These are phyloP conservation scores for Vultur gryphus DNA, from an alignment of 2,797 vertebrate genomes.

Conservation along the genomic window DNA sequence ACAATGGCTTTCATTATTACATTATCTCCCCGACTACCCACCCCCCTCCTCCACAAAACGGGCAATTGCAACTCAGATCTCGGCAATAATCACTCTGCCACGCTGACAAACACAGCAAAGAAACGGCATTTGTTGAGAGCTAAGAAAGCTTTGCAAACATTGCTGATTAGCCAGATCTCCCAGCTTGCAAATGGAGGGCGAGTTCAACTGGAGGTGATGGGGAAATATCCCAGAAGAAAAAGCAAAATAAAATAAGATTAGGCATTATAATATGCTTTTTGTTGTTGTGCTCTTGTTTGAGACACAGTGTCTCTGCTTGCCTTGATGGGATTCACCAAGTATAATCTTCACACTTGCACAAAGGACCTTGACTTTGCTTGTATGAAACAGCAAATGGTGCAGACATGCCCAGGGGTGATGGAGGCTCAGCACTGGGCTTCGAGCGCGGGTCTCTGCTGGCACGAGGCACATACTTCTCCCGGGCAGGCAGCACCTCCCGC, in stretches of 20 bases:
- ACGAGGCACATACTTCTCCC: accelerated
- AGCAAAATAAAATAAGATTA: not conserved
- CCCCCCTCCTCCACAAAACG: not conserved
- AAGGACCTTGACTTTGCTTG: not conserved
- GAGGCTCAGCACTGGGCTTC: not conserved
- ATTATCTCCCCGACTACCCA: not conserved
- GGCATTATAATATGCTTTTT: not conserved
- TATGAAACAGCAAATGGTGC: not conserved
- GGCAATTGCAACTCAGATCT: slow-evolving; percentile 31
- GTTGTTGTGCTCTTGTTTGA: not conserved
- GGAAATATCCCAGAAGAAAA: not conserved
- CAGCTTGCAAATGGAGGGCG: not conserved
- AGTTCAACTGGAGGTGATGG: slow-evolving; percentile 20
- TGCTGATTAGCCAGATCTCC: slow-evolving; percentile 14
- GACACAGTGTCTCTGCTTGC: not conserved
- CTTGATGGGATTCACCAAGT: not conserved
- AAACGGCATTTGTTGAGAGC: not conserved
- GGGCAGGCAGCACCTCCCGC: not conserved
- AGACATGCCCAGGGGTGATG: accelerated
- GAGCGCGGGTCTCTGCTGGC: accelerated
- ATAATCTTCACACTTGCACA: accelerated
- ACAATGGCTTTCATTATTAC: slow-evolving; percentile 61
- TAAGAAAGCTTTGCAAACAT: slow-evolving; percentile 49
- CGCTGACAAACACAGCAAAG: slow-evolving; percentile 17
- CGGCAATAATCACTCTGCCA: not conserved